Percentiles rank a stretch among this genome's conserved stretches.
phyloP scores from a whole-genome alignment of 2,888 invertebrate genomes.

The Trilocha varians region DNA sequence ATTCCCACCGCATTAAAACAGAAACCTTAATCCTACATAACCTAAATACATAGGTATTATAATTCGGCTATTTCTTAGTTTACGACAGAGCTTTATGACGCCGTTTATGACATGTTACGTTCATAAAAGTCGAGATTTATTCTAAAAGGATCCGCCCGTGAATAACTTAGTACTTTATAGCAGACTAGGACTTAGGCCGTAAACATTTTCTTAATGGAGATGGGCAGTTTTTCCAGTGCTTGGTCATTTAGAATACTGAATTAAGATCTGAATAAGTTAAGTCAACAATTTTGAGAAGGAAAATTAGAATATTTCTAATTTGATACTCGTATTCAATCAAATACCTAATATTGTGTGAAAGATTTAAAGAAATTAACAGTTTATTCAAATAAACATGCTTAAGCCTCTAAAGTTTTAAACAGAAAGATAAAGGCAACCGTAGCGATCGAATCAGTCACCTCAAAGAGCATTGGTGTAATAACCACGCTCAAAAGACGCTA shows the following conservation, averaged over 20 bases:
- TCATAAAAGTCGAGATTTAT: conserved; percentile 66
- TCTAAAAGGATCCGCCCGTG: conserved; percentile 48
- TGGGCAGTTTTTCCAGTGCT: no score
- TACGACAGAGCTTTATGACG: conserved; percentile 52
- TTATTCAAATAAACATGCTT: not conserved
- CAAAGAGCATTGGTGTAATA: conserved; percentile 51
- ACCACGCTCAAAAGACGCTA: conserved; percentile 37
- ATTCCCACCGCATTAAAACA: not conserved
- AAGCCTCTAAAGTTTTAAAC: conserved; percentile 4
- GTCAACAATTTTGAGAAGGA: no score
- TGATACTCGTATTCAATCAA: no score
- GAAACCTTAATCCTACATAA: not conserved
- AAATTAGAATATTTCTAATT: no score
- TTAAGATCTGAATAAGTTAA: no score
- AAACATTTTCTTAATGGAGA: no score
- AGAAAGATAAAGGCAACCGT: conserved; percentile 29
- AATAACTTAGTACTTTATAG: conserved; percentile 49
- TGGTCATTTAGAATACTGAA: no score
- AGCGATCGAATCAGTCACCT: conserved; percentile 55
- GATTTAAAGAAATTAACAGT: no score
- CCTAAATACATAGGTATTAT: conserved; percentile 51
- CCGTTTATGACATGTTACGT: conserved; percentile 59
- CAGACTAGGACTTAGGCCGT: no score
- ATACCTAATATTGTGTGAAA: no score
- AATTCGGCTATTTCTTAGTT: conserved; percentile 55